These are phyloP conservation scores for Sialia sialis DNA, from an alignment of 2,113 vertebrate species.

Conservation along the genomic window DNA sequence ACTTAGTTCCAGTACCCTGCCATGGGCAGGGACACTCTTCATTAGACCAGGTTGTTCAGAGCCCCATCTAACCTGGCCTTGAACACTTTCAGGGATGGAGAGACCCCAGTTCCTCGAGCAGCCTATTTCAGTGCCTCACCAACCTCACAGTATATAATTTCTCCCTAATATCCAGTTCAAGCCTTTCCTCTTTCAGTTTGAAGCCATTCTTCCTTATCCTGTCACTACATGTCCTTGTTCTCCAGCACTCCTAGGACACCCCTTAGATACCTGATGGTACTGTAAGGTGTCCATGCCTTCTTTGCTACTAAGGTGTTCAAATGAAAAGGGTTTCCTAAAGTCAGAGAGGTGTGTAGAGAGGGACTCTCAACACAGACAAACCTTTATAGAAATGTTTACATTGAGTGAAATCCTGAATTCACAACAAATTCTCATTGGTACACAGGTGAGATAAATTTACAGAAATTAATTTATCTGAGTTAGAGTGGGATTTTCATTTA, in stretches of 20 bases:
- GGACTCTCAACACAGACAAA: not conserved
- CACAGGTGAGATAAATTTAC: not conserved
- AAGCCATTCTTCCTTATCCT: not conserved
- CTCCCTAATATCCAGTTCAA: not conserved
- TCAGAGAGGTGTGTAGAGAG: not conserved
- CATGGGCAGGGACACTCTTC: not conserved
- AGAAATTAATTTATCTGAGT: not conserved
- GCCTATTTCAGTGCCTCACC: not conserved
- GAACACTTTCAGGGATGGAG: not conserved
- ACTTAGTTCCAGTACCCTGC: not conserved
- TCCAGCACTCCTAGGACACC: fast-evolving
- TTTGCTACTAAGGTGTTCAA: not conserved
- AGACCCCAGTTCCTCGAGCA: not conserved
- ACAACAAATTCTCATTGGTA: not conserved
- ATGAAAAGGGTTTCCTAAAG: not conserved
- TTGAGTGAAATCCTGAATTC: not conserved
- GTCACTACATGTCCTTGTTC: not conserved
- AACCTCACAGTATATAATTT: not conserved
- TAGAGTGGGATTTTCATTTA: not conserved
- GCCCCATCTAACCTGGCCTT: not conserved
- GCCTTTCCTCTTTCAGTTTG: not conserved
- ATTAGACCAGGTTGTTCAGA: not conserved
- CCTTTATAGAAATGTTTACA: not conserved
- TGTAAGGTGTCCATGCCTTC: not conserved
- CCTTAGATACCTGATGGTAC: not conserved